Conservation (phyloP, 1,140 invertebrate genomes). For the Drosophila bifasciata region DNA sequence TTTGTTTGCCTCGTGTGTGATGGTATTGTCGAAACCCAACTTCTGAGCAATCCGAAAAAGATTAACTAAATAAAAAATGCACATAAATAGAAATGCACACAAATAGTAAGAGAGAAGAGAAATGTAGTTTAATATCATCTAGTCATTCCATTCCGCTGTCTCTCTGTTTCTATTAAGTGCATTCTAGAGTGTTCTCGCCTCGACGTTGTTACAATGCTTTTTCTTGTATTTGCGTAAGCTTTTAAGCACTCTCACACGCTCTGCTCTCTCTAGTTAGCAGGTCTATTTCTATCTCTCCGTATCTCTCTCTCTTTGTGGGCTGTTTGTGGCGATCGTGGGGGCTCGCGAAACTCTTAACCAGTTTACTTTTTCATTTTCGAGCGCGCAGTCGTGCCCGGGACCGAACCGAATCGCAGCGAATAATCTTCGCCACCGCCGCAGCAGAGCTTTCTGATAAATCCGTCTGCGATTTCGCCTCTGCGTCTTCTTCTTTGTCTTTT, state of each 20-base stretch:
- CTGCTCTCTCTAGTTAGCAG: slow-evolving; percentile 23
- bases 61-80: too few species aligned
- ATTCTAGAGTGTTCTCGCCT: slow-evolving; percentile 52
- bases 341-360: slow-evolving; percentile 74
- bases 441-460: slow-evolving; percentile 32
- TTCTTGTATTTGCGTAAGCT: slow-evolving; percentile 65
- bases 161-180: slow-evolving; percentile 1
- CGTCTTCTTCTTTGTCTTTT: slow-evolving; percentile 34
- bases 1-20: slow-evolving; percentile 1
- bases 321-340: slow-evolving; percentile 48
- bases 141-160: slow-evolving; percentile 4
- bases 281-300: slow-evolving; percentile 10
- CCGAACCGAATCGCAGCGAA: slow-evolving; percentile 16
- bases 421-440: slow-evolving; percentile 26
- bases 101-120: slow-evolving; percentile 16
- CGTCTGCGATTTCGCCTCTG: slow-evolving; percentile 33
- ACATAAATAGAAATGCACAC: slow-evolving; percentile 12
- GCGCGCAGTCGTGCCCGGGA: slow-evolving; percentile 67
- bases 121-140: slow-evolving; percentile 17
- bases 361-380: slow-evolving; percentile 71
- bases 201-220: slow-evolving; percentile 51
- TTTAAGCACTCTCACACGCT: slow-evolving; percentile 54
- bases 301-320: slow-evolving; percentile 7
- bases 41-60: slow-evolving; percentile 10
- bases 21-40: not conserved